phyloP scores from a whole-genome alignment of 2,888 invertebrate species.

The Xestia rhomboidea region DNA sequence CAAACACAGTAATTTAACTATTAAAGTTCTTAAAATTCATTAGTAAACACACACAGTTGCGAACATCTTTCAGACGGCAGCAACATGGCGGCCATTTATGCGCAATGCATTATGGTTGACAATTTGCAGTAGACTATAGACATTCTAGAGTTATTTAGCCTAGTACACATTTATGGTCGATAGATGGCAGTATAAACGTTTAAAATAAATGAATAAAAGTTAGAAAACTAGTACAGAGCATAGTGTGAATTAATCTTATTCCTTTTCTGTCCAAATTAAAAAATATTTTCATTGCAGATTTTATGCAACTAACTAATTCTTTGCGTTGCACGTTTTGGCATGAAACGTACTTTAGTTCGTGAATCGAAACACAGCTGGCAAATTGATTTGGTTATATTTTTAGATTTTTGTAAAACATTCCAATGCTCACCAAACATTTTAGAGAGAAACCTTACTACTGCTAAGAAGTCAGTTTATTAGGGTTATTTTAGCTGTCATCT shows the following conservation, averaged over 20 bases:
- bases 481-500: slow-evolving; percentile 24
- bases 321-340: background rate
- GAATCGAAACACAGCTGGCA: slow-evolving; percentile 45
- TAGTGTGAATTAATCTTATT: background rate
- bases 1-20: slow-evolving; percentile 89
- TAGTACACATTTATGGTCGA: slow-evolving; percentile 69
- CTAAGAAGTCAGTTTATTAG: background rate
- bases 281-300: background rate
- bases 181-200: slow-evolving; percentile 74
- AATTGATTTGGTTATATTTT: slow-evolving; percentile 49
- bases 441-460: slow-evolving; percentile 14
- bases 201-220: background rate
- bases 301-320: background rate
- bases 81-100: slow-evolving; percentile 91
- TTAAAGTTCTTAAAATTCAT: slow-evolving; percentile 89
- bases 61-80: slow-evolving; percentile 91
- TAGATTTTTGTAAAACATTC: slow-evolving; percentile 47
- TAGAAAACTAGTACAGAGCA: background rate
- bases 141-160: slow-evolving; percentile 77
- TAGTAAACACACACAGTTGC: slow-evolving; percentile 91
- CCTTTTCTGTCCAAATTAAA: background rate
- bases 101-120: slow-evolving; percentile 91
- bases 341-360: slow-evolving; percentile 11
- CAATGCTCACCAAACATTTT: slow-evolving; percentile 18
- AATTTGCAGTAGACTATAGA: slow-evolving; percentile 89